Percentiles rank a stretch among this genome's conserved stretches.
Evolutionary conservation across 2,113 vertebrate species (phyloP).

Genomic region (Micromys minutus): DNA sequence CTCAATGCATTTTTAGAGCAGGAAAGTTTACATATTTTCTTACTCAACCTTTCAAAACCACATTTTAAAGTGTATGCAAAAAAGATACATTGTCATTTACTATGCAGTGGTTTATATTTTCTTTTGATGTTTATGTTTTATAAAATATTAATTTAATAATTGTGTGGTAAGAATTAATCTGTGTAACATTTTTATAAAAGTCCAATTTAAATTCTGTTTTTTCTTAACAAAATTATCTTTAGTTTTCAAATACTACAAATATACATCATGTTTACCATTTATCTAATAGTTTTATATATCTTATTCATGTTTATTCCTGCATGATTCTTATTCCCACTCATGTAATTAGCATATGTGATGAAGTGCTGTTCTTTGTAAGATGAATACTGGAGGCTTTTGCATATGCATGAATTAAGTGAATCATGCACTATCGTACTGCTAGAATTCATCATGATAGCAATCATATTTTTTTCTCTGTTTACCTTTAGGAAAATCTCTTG

Average conservation of each 20-base stretch:
- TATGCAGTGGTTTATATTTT: background rate
- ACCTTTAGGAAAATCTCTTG: constrained; percentile 53
- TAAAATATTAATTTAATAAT: background rate
- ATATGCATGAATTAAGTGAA: constrained; percentile 55
- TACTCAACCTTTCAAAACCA: background rate
- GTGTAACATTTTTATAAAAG: background rate
- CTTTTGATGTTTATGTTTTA: background rate
- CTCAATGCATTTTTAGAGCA: background rate
- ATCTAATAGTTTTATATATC: constrained; percentile 7
- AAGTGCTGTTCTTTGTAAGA: constrained; percentile 55
- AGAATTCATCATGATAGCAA: constrained; percentile 55
- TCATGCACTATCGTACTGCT: constrained; percentile 67
- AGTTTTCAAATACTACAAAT: background rate
- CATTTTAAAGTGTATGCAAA: background rate
- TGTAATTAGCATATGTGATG: constrained; percentile 36
- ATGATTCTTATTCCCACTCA: constrained; percentile 39
- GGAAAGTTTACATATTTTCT: no score
- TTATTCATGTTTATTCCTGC: background rate
- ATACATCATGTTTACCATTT: background rate
- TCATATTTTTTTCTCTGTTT: constrained; percentile 66
- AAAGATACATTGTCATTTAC: background rate
- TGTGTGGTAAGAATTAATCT: background rate
- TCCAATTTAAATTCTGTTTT: background rate
- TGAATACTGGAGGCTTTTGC: constrained; percentile 57
- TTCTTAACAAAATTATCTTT: background rate